Evolutionary conservation across 2,113 vertebrate species (phyloP).

Genomic region (Cacatua alba): DNA sequence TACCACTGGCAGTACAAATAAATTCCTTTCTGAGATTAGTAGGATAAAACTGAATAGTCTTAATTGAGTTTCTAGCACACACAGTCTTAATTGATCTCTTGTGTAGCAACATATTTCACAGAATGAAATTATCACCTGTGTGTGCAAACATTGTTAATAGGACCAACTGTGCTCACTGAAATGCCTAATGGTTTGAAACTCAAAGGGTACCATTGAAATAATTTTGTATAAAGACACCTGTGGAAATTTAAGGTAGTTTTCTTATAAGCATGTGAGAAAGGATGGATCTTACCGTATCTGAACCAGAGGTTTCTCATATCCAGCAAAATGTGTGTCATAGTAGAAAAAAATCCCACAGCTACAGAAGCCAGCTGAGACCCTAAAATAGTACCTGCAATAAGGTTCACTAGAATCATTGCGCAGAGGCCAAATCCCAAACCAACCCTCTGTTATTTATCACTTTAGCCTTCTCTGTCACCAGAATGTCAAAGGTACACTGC

Average conservation of each 20-base stretch:
- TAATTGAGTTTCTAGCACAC: conserved; percentile 18
- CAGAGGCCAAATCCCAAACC: background rate
- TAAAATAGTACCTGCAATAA: background rate
- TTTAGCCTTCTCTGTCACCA: background rate
- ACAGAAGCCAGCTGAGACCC: background rate
- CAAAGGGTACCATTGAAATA: background rate
- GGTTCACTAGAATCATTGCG: background rate
- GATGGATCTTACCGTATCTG: background rate
- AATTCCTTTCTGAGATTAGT: background rate
- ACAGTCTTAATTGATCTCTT: conserved; percentile 5
- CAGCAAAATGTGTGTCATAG: background rate
- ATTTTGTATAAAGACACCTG: background rate
- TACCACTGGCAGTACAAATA: background rate
- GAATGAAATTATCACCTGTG: background rate
- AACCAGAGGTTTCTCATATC: background rate
- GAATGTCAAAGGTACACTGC: background rate
- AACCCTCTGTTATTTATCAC: background rate
- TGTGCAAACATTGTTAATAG: background rate
- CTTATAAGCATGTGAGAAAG: background rate
- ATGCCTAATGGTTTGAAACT: background rate
- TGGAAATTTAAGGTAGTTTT: background rate
- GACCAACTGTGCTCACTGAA: background rate
- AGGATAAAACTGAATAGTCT: conserved; percentile 16
- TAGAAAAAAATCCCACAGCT: background rate
- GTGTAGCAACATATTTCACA: background rate